Conservation (phyloP, 1,140 invertebrate genomes). For the Pissodes strobi region DNA sequence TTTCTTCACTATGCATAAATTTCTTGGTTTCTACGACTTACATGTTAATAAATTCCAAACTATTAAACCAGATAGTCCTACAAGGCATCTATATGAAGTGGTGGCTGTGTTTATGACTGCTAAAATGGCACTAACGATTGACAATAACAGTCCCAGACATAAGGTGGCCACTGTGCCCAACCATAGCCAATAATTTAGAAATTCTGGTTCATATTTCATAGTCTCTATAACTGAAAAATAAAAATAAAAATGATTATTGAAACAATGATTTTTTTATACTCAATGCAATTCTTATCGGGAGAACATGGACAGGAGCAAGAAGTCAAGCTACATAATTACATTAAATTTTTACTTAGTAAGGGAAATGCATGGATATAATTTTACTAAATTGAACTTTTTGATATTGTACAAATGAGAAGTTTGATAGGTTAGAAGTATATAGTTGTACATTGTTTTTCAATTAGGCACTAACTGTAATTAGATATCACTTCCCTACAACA, state of each 20-base stretch:
- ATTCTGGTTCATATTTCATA: slow-evolving; percentile 64
- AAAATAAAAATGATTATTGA: not conserved
- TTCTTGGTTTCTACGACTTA: slow-evolving; percentile 61
- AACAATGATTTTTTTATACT: slow-evolving; percentile 3
- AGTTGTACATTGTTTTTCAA: too few species aligned
- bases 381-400: too few species aligned
- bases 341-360: too few species aligned
- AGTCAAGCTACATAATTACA: too few species aligned
- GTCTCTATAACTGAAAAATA: slow-evolving; percentile 63
- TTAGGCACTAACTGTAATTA: too few species aligned
- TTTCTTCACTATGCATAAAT: too few species aligned
- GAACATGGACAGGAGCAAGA: too few species aligned
- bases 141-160: slow-evolving; percentile 68
- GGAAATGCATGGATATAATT: too few species aligned
- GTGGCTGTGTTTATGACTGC: slow-evolving; percentile 79
- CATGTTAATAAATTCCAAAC: slow-evolving; percentile 75
- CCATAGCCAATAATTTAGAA: slow-evolving; percentile 76
- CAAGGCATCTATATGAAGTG: slow-evolving; percentile 71
- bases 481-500: too few species aligned
- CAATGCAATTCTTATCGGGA: too few species aligned
- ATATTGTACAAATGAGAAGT: too few species aligned
- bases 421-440: too few species aligned
- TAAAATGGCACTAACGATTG: slow-evolving; percentile 71
- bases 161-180: slow-evolving; percentile 69
- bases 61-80: slow-evolving; percentile 78